phyloP scores from a whole-genome alignment of 1,140 invertebrate species.

The Tetragonula clypearis region DNA sequence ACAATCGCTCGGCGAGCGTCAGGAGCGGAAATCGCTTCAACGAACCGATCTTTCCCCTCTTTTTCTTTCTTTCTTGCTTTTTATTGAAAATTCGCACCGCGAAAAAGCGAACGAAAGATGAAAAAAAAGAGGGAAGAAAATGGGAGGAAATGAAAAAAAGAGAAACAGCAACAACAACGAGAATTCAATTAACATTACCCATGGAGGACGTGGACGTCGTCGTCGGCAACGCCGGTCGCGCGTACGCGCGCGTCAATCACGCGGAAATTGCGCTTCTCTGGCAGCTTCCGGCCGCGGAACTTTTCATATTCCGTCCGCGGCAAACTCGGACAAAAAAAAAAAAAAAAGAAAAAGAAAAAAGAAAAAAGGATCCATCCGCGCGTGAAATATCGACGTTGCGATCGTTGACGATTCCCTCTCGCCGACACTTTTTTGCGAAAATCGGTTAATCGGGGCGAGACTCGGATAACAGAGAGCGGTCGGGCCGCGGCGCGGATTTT shows the following conservation, averaged over 20 bases:
- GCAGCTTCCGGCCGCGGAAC: not conserved
- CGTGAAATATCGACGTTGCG: not conserved
- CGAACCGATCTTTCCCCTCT: no score
- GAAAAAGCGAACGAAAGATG: not conserved
- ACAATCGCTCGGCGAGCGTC: not conserved
- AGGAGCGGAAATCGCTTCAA: not conserved
- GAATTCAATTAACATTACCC: conserved; percentile 42
- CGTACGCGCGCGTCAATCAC: conserved; percentile 15
- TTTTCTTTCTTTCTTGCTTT: no score
- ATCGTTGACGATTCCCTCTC: no score
- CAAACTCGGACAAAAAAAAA: not conserved
- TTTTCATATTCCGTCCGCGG: not conserved
- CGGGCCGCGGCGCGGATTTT: not conserved
- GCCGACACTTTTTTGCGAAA: not conserved
- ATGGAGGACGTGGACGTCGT: not conserved
- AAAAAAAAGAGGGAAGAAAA: no score
- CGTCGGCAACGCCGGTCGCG: not conserved
- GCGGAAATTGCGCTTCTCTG: not conserved
- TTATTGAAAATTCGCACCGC: not conserved
- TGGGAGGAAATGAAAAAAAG: not conserved
- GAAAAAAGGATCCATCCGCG: not conserved
- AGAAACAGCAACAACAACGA: not conserved
- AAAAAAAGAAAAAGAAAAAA: no score
- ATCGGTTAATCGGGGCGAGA: not conserved
- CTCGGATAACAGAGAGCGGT: not conserved